Conservation (phyloP, 2,888 invertebrate genomes). For the Dasypolia templi region DNA sequence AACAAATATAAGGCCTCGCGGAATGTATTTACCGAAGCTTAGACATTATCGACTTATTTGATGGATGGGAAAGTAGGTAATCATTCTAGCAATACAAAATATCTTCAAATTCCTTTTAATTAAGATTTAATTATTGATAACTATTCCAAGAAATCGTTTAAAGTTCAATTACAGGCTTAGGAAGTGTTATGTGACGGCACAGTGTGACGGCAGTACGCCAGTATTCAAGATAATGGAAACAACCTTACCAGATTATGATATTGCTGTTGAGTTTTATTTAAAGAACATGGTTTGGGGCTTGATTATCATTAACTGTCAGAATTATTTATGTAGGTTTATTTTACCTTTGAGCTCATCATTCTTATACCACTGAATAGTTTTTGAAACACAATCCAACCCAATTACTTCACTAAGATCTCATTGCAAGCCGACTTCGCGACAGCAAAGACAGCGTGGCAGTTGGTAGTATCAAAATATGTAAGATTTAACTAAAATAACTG, state of each 20-base stretch:
- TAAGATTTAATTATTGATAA: conserved; percentile 47
- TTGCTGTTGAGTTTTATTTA: background rate
- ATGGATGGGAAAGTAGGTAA: conserved; percentile 54
- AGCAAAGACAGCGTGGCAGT: no score
- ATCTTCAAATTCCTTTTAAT: conserved; percentile 44
- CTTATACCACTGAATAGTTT: background rate
- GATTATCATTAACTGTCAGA: background rate
- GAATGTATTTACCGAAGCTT: no score
- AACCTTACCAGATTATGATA: conserved; percentile 8
- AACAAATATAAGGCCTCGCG: no score
- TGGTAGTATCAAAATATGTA: no score
- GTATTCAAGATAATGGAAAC: conserved; percentile 5
- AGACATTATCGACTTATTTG: conserved; percentile 26
- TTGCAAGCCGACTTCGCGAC: background rate
- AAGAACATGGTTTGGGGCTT: background rate
- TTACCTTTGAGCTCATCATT: background rate
- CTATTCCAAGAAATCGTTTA: conserved; percentile 44
- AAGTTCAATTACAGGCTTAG: conserved; percentile 41
- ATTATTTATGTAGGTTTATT: background rate
- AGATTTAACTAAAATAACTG: no score
- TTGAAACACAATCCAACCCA: background rate
- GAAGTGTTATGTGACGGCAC: conserved; percentile 10
- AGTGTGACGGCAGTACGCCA: conserved; percentile 17
- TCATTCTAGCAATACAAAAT: conserved; percentile 47
- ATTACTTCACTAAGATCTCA: background rate